Evolutionary conservation across 2,797 vertebrate species (phyloP), one percentile per base, ranked within the genome.

Genomic region (Babyrousa celebensis): DNA sequence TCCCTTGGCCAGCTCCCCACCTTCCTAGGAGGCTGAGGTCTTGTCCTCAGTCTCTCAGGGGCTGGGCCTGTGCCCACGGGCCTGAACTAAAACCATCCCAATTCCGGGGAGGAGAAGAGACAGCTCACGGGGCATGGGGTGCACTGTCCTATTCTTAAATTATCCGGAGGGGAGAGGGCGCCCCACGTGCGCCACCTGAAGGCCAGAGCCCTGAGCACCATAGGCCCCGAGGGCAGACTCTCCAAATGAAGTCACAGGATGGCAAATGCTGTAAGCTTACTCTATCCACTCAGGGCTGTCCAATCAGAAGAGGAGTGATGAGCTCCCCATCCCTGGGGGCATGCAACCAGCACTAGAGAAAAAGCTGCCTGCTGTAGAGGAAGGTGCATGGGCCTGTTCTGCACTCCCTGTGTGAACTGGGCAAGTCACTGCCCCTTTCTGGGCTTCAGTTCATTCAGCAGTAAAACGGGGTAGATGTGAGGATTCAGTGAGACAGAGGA

Each of bases 191-290:
- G 71, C 25, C 32, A 7, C 48, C n/a, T 12, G 79, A 20, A 62
- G 29, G 1, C n/a, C 27, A 14, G 85, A 0, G 0, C 6, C 10
- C 8, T 0, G 0, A 1, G n/a, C 80, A 5, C 7, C 65, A 82
- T 71, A 85, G 82, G 71, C 62, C 63, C 12, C 96, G 52, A 10
- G 56, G 32, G 58, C 60, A 18, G 27, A 23, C 3, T 3, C 16
- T 16, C 52, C 32, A 29, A 43, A 40, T n/a, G 63, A 60, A 36
- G 88, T 79, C 71, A 36, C 14, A 1, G 32, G 60, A 18, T 8
- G 17, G 58, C 36, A 74, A 82, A 18, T 29, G 77, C 40, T 2
- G 12, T 10, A 6, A 48, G 9, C 54, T 54, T 8, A 15, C 8
- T 27, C 65, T 54, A 23, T 36, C 17, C 56, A 21, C 21, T 83